Percentiles rank a stretch among this genome's conserved stretches.
Conservation (phyloP, 1,140 invertebrate genomes). For the Drosophila watanabei region DNA sequence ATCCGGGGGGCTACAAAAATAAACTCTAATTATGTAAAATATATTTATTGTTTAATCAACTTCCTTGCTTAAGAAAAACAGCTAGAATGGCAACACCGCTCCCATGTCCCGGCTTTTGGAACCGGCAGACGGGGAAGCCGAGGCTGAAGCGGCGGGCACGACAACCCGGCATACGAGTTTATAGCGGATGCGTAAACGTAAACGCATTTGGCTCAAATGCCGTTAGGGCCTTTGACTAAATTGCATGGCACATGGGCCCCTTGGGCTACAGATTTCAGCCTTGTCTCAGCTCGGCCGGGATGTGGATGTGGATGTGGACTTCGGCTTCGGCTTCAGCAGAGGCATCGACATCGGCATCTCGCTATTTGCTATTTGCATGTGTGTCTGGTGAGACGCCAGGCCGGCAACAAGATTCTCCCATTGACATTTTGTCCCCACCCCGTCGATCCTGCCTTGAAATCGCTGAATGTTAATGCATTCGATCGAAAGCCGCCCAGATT, state of each 20-base stretch:
- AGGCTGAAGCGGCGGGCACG: constrained; percentile 26
- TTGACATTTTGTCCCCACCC: constrained; percentile 54
- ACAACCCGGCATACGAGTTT: constrained; percentile 80
- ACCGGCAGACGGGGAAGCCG: constrained; percentile 21
- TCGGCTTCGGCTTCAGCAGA: constrained; percentile 21
- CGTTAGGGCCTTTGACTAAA: constrained; percentile 84
- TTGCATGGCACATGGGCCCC: constrained; percentile 74
- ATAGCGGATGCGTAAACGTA: constrained; percentile 85
- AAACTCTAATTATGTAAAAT: background rate
- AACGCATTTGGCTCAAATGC: constrained; percentile 85
- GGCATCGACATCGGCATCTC: constrained; percentile 44
- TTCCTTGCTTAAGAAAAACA: constrained; percentile 10
- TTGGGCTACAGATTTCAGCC: constrained; percentile 38
- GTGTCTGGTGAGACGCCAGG: constrained; percentile 48
- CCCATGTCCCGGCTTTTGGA: constrained; percentile 45
- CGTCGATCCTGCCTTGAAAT: constrained; percentile 16
- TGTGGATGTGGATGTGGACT: background rate
- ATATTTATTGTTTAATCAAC: background rate
- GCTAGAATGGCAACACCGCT: constrained; percentile 16
- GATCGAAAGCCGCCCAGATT: constrained; percentile 65
- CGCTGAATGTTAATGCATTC: constrained; percentile 76
- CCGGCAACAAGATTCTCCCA: constrained; percentile 71
- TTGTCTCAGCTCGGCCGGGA: background rate
- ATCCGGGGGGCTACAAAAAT: too few relatives aligned
- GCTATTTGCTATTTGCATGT: constrained; percentile 41